A percentile compares a stretch with the other conserved stretches of the same genome.
Conservation (phyloP, 2,113 vertebrate genomes). For the Tragelaphus strepsiceros region DNA sequence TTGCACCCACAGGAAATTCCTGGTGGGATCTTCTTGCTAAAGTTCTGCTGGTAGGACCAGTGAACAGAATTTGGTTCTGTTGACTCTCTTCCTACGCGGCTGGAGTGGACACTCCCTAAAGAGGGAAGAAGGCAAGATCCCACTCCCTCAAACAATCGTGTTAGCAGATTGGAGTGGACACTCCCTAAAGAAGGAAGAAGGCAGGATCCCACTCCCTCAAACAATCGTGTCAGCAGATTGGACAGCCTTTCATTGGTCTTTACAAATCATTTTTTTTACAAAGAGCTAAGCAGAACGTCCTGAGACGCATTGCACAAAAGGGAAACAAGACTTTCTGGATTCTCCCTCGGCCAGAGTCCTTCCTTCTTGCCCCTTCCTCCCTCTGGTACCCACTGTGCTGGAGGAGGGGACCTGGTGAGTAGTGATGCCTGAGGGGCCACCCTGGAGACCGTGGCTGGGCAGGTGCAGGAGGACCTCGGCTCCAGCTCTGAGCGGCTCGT, state of each 20-base stretch:
- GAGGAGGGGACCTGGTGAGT: rapidly evolving
- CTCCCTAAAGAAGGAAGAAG: rapidly evolving
- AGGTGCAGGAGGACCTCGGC: rapidly evolving
- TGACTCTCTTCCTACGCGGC: neutral
- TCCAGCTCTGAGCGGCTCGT: neutral
- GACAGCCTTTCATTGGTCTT: neutral
- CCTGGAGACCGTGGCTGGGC: rapidly evolving
- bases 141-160: neutral
- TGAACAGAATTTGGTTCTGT: neutral
- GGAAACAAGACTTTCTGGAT: neutral
- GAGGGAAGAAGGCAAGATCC: rapidly evolving
- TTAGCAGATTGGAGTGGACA: too few species aligned
- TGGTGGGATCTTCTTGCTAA: neutral
- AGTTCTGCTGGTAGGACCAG: neutral
- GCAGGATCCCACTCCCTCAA: neutral
- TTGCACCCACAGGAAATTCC: neutral
- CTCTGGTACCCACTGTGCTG: too few species aligned
- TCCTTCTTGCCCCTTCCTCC: rapidly evolving
- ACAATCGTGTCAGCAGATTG: neutral
- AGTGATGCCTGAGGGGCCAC: rapidly evolving
- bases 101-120: neutral
- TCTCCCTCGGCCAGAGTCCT: rapidly evolving
- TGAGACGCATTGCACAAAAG: neutral
- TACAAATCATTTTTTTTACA: neutral
- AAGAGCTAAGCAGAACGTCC: too few species aligned